Conservation (phyloP, 92 coral and sea anemone species). For the Epizoanthus rinbou region DNA sequence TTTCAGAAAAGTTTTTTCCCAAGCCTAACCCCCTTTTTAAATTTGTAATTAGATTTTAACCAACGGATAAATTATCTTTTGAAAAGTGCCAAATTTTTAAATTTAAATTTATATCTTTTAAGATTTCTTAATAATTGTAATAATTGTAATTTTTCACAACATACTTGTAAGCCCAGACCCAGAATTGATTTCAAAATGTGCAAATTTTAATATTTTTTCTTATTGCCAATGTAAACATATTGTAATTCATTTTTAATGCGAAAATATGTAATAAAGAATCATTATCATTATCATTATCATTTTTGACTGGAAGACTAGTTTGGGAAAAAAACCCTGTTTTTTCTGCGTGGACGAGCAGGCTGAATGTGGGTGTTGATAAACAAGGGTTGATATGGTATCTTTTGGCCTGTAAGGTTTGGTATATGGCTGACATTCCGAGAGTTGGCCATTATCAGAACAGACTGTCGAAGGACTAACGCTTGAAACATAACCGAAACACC, state of each 20-base stretch:
- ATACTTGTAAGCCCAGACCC: slow-evolving; percentile 24
- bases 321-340: too few species aligned
- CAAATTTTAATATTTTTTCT: slow-evolving; percentile 14
- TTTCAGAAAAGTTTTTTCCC: slow-evolving; percentile 43
- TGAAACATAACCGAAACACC: too few species aligned
- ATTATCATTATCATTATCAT: background rate
- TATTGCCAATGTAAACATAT: slow-evolving; percentile 20
- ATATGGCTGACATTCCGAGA: too few species aligned
- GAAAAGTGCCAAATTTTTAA: slow-evolving; percentile 18
- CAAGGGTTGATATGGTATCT: too few species aligned
- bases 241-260: slow-evolving; percentile 12
- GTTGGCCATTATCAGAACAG: too few species aligned
- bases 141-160: slow-evolving; percentile 23
- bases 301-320: too few species aligned
- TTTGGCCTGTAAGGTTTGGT: too few species aligned
- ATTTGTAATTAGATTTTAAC: slow-evolving; percentile 19
- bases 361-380: too few species aligned
- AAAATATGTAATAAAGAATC: slow-evolving; percentile 8
- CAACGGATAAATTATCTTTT: background rate
- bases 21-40: slow-evolving; percentile 39
- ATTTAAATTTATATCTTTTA: slow-evolving; percentile 18
- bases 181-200: background rate
- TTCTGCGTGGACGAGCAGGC: too few species aligned
- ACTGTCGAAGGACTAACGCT: too few species aligned
- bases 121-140: slow-evolving; percentile 17